Percentiles rank a stretch among this genome's conserved stretches.
phyloP scores from a whole-genome alignment of 2,888 invertebrate species.

The Thumatha senex region DNA sequence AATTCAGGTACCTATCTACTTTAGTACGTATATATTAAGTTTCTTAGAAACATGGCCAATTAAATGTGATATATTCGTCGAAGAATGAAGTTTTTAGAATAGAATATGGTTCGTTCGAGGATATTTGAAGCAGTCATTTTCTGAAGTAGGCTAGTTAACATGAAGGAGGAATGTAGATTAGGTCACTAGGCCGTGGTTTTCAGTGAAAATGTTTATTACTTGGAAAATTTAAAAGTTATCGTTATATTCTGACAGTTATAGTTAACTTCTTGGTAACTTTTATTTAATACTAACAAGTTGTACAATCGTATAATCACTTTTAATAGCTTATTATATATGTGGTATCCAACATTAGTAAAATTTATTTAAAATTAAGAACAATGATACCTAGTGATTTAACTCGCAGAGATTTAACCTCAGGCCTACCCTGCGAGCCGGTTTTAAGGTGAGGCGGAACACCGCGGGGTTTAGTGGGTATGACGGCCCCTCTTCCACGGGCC shows the following conservation, averaged over 20 bases:
- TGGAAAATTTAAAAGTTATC: neutral
- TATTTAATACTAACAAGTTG: no score
- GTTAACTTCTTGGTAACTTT: neutral
- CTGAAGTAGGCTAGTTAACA: neutral
- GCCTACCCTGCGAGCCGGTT: no score
- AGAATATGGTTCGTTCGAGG: constrained; percentile 1
- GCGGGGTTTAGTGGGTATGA: no score
- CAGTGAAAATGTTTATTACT: neutral
- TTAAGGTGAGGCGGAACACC: no score
- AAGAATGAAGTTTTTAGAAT: constrained; percentile 14
- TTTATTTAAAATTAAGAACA: no score
- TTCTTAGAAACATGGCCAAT: constrained; percentile 26
- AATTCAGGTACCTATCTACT: constrained; percentile 11
- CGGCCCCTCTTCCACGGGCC: no score
- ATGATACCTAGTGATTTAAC: no score
- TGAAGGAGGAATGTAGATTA: constrained; percentile 6
- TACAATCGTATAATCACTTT: no score
- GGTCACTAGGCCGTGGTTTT: neutral
- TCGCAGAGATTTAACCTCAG: no score
- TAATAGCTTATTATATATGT: no score
- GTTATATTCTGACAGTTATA: neutral
- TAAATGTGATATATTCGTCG: constrained; percentile 15
- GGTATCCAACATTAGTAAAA: no score
- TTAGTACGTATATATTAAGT: constrained; percentile 13
- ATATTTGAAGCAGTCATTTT: neutral